Conservation (phyloP, 2,888 invertebrate species). For the Vanessa cardui region DNA sequence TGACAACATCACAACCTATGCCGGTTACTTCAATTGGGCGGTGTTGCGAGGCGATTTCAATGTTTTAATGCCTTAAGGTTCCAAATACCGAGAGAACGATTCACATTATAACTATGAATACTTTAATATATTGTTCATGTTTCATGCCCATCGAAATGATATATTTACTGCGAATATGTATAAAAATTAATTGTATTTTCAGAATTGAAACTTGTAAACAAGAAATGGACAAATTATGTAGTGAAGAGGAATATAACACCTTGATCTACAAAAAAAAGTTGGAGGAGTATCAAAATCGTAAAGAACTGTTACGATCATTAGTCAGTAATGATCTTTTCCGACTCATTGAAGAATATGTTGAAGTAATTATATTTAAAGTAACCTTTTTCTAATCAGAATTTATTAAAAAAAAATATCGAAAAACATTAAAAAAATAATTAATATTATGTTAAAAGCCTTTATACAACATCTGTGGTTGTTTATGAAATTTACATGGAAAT, state of each 20-base stretch:
- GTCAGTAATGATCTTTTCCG: slow-evolving; percentile 46
- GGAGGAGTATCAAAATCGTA: slow-evolving; percentile 48
- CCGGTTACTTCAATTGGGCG: slow-evolving; percentile 1
- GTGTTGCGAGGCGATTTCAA: slow-evolving; percentile 45
- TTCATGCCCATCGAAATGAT: too few species aligned
- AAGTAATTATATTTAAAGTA: slow-evolving; percentile 45
- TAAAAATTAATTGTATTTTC: slow-evolving; percentile 38
- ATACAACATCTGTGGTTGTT: too few species aligned
- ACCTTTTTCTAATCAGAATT: too few species aligned
- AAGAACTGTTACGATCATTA: slow-evolving; percentile 44
- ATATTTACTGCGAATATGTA: neutral
- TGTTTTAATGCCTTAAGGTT: slow-evolving; percentile 9
- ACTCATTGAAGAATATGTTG: slow-evolving; percentile 52
- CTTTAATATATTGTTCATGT: too few species aligned
- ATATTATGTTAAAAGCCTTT: neutral
- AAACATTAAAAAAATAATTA: neutral
- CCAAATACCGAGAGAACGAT: too few species aligned
- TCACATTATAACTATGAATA: too few species aligned
- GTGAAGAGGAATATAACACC: slow-evolving; percentile 50
- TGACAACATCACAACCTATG: neutral
- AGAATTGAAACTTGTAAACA: slow-evolving; percentile 54
- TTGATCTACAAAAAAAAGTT: slow-evolving; percentile 48
- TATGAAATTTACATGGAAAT: neutral
- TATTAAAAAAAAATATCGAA: too few species aligned
- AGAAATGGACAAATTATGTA: slow-evolving; percentile 48